These are phyloP conservation scores for Danio jaintianensis DNA, from an alignment of 2,797 vertebrate species.

Conservation along the genomic window DNA sequence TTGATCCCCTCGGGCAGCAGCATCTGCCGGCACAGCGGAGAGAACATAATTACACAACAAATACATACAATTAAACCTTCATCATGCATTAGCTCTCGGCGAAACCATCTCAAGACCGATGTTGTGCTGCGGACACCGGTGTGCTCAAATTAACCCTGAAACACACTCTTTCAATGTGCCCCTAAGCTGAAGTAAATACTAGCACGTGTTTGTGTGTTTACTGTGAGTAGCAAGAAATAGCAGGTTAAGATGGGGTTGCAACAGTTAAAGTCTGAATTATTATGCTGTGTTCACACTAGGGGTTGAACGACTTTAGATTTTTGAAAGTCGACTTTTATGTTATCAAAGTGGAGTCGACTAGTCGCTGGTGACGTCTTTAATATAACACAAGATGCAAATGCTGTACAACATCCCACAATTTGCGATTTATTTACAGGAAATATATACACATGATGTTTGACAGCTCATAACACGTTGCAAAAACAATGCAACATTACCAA, in stretches of 20 bases:
- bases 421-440: too few species aligned
- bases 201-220: not conserved
- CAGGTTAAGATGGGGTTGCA: conserved; percentile 8
- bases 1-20: conserved; percentile 92
- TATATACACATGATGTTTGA: too few species aligned
- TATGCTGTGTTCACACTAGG: too few species aligned
- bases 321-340: too few species aligned
- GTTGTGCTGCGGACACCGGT: conserved; percentile 24
- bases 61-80: conserved; percentile 38
- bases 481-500: too few species aligned
- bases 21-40: conserved; percentile 77
- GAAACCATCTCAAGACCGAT: not conserved
- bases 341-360: too few species aligned
- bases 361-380: too few species aligned
- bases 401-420: too few species aligned
- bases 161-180: not conserved
- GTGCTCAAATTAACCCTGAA: not conserved
- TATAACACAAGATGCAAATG: too few species aligned
- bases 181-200: not conserved
- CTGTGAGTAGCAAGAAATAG: not conserved
- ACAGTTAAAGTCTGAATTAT: too few species aligned
- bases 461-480: too few species aligned
- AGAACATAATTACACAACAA: conserved; percentile 33
- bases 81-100: conserved; percentile 49
- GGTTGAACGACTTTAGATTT: too few species aligned